Evolutionary conservation across 2,113 vertebrate genomes (phyloP), one percentile per base, ranked within the genome.

Genomic region (Vanacampus margaritifer): DNA sequence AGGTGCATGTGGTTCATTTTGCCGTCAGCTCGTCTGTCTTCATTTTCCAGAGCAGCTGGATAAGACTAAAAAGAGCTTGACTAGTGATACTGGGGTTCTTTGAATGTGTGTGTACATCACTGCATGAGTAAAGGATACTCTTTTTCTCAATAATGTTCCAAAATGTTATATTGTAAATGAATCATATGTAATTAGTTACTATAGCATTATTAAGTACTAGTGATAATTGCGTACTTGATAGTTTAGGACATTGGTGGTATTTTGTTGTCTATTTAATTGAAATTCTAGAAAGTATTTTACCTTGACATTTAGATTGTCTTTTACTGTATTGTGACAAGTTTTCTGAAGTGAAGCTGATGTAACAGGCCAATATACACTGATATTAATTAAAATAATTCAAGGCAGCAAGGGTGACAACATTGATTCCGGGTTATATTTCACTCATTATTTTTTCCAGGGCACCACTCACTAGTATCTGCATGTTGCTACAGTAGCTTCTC

Each of bases 1-100:
- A 54, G 66, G 72, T 82, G 73, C 69, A 72, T 63, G 63, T 78
- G 82, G 75, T 84, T 82, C 67, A 67, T 76, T 81, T 82, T 81
- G 58, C 75, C 28, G 64, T 79, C 80, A 80, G 77, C 69, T 84
- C 74, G 24, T 86, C 72, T 37, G 66, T 85, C 84, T 84, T 87
- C 68, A 81, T 84, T 79, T 71, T 67, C 79, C 68, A 51, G 16
- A 71, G 71, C 71, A 46, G 68, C 64, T 2, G 74, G 84, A 88
- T 85, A 84, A 85, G 72, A 75, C 41, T 70, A 76, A 66, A 78
- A 69, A 74, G 32, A 56, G 28, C 41, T 48, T 75, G 48, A 50
- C 26, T 36, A 43, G 62, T 73, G 67, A 79, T 69, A 62, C 63
- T 51, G 45, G 48, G 16, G 26, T 19, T n/a, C 35, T 65, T 10